Conservation (phyloP, 2,113 vertebrate species). For the Climacteris rufus region DNA sequence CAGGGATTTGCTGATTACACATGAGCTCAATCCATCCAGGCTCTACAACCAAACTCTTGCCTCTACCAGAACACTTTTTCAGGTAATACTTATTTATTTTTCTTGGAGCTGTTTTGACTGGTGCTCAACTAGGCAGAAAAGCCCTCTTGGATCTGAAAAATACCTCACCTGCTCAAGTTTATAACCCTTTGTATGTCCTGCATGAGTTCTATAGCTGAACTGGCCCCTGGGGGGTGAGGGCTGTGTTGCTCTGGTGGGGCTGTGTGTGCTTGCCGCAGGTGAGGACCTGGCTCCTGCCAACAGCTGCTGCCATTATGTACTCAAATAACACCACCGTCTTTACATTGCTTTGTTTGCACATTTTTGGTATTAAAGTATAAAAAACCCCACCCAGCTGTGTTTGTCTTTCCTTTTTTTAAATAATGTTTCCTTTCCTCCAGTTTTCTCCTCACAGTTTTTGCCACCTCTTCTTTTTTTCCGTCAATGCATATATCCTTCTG, state of each 20-base stretch:
- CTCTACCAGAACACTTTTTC: not conserved
- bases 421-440: not conserved
- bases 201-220: not conserved
- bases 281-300: not conserved
- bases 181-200: not conserved
- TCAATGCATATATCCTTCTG: rapidly evolving
- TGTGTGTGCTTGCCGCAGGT: not conserved
- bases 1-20: not conserved
- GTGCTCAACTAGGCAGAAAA: not conserved
- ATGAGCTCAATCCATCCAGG: not conserved
- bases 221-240: not conserved
- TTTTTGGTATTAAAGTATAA: conserved; percentile 6
- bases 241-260: not conserved
- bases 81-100: too few species aligned
- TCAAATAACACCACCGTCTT: not conserved
- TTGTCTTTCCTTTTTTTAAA: not conserved
- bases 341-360: not conserved
- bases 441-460: not conserved
- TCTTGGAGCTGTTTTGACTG: not conserved
- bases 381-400: not conserved
- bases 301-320: not conserved
- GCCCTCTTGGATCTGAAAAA: not conserved
- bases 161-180: not conserved
- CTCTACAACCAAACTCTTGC: not conserved
- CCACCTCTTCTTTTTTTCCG: not conserved